A percentile compares a stretch with the other conserved stretches of the same genome.
These are phyloP conservation scores for Spheniscus humboldti DNA, from an alignment of 2,797 vertebrate species.

Conservation along the genomic window DNA sequence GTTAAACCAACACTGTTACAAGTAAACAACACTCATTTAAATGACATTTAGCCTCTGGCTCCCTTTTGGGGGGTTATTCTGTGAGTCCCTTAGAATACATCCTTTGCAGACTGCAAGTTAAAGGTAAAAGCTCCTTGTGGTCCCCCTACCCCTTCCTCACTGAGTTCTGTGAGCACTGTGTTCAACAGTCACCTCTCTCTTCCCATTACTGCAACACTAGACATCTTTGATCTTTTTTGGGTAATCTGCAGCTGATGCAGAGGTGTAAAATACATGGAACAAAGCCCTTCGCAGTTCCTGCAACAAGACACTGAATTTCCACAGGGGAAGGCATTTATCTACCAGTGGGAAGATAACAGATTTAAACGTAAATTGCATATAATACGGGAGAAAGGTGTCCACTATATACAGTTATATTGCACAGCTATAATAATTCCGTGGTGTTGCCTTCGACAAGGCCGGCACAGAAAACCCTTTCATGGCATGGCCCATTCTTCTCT, in stretches of 20 bases:
- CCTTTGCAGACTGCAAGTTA: background rate
- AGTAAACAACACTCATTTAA: background rate
- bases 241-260: background rate
- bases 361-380: background rate
- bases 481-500: background rate
- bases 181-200: background rate
- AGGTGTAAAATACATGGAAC: background rate
- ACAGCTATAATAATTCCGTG: background rate
- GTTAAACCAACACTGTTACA: background rate
- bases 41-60: background rate
- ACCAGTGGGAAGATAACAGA: background rate
- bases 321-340: background rate
- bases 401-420: background rate
- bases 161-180: background rate
- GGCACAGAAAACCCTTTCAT: background rate
- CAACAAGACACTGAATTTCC: background rate
- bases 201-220: background rate
- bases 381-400: background rate
- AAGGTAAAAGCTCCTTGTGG: background rate
- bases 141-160: background rate
- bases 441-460: background rate
- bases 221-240: background rate
- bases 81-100: background rate
- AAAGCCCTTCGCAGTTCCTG: background rate
- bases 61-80: background rate